Evolutionary conservation across 2,888 invertebrate species (phyloP), one percentile per base, ranked within the genome.

Genomic region (Ashinkailepas kermadecensis): DNA sequence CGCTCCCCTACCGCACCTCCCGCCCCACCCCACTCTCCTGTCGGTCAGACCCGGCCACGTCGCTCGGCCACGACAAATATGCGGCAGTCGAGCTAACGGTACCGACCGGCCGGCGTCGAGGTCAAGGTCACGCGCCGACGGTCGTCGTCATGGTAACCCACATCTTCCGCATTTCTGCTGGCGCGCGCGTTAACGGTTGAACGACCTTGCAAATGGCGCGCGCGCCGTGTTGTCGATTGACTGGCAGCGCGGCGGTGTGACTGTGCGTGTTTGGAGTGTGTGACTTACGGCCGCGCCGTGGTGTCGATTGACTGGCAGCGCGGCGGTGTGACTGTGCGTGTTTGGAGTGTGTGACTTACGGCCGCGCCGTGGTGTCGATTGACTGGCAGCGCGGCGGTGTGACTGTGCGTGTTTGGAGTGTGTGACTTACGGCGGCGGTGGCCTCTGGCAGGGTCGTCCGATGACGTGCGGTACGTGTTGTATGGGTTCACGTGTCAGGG

Each of bases 111-210:
- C 62, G 62, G 39, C 13, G 23, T 39, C 39, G 39, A 39, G 70
- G 70, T 39, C 70, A 70, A 70, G 70, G 70, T 70, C 70, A 70
- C 70, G 70, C 39, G 7, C 13, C 13, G 18, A 18, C 70, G 39
- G 39, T 39, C 70, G 70, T 70, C 15, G 39, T 39, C 70, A 70
- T 70, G 70, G 70, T 70, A 70, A 70, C 70, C 70, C 70, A 70
- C 39, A 25, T 70, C 25, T 70, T 70, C 70, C 70, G 70, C 25
- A 15, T 70, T 39, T 15, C 39, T 15, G 15, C 70, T 62, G 39
- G 39, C 39, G 70, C 70, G 23, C 70, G 64, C 64, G 64, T 23
- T 39, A 4, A 13, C 15, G 25, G 70, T 25, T 70, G 39, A 70
- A 39, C 23, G 39, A 15, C 70, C 70, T 70, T 70, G 70, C 39